A percentile compares a stretch with the other conserved stretches of the same genome.
These are phyloP conservation scores for Heliocidaris erythrogramma DNA, from an alignment of 35 echinoderm and acorn worm species.

Conservation along the genomic window DNA sequence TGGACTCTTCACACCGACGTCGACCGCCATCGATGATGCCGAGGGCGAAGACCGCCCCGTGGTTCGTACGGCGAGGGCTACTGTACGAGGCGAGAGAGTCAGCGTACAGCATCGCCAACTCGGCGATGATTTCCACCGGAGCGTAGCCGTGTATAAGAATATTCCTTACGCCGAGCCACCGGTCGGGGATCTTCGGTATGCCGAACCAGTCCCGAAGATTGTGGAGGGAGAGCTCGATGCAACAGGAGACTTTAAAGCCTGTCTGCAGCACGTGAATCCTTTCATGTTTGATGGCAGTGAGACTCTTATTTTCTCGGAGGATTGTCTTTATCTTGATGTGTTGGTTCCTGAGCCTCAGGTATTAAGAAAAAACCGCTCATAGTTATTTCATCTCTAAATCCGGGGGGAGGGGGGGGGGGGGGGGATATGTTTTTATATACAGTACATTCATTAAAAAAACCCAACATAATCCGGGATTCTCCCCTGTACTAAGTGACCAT, in stretches of 20 bases:
- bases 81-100: not conserved
- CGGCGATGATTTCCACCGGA: not conserved
- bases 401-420: too few species aligned
- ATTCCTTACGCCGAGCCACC: conserved; percentile 24
- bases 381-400: too few species aligned
- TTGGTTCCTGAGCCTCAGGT: conserved; percentile 13
- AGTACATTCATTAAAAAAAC: too few species aligned
- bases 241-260: not conserved
- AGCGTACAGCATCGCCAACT: not conserved
- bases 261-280: not conserved
- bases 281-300: not conserved
- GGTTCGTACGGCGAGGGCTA: not conserved
- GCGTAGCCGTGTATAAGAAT: not conserved
- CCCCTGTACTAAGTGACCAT: too few species aligned
- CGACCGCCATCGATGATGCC: not conserved
- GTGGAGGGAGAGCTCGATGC: not conserved
- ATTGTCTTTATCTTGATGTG: conserved; percentile 24
- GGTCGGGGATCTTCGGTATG: not conserved
- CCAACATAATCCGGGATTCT: too few species aligned
- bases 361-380: not conserved
- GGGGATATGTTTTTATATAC: too few species aligned
- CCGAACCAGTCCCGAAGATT: not conserved
- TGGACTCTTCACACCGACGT: not conserved
- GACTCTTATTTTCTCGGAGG: not conserved
- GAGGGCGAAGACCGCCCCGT: not conserved